Evolutionary conservation across 2,797 vertebrate species (phyloP).

Genomic region (Tadarida brasiliensis): DNA sequence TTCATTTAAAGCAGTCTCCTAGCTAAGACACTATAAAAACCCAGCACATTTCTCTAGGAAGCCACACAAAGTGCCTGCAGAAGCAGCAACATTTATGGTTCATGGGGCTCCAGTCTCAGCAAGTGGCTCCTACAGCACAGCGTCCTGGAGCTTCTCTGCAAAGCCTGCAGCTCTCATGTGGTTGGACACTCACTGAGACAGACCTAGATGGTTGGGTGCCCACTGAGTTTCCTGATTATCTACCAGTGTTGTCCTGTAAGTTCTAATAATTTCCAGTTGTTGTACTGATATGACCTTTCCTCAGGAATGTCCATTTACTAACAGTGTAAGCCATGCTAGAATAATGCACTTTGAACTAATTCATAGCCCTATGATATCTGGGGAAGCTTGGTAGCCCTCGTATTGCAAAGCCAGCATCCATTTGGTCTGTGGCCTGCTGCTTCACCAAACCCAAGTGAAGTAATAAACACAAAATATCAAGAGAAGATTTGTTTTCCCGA

Average conservation of each 20-base stretch:
- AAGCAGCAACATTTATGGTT: background rate
- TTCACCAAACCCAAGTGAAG: background rate
- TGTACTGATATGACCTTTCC: background rate
- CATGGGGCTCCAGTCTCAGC: background rate
- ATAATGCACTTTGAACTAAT: background rate
- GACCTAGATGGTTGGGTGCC: background rate
- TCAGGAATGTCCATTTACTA: background rate
- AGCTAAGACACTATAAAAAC: slow-evolving; percentile 36
- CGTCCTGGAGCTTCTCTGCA: background rate
- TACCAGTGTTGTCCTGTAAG: background rate
- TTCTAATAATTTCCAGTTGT: slow-evolving; percentile 43
- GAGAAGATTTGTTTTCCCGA: background rate
- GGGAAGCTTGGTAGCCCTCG: background rate
- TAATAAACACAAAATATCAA: background rate
- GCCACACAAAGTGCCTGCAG: background rate
- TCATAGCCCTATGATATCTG: background rate
- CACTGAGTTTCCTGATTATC: background rate
- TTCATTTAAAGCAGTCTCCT: slow-evolving; percentile 19
- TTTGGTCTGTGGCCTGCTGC: background rate
- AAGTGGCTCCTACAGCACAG: background rate
- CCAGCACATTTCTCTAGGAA: background rate
- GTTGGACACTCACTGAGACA: background rate
- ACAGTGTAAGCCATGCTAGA: background rate
- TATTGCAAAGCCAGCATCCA: background rate
- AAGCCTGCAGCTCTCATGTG: background rate